A percentile compares a stretch with the other conserved stretches of the same genome.
Conservation (phyloP, 2,888 invertebrate genomes). For the Eristalinus aeneus region DNA sequence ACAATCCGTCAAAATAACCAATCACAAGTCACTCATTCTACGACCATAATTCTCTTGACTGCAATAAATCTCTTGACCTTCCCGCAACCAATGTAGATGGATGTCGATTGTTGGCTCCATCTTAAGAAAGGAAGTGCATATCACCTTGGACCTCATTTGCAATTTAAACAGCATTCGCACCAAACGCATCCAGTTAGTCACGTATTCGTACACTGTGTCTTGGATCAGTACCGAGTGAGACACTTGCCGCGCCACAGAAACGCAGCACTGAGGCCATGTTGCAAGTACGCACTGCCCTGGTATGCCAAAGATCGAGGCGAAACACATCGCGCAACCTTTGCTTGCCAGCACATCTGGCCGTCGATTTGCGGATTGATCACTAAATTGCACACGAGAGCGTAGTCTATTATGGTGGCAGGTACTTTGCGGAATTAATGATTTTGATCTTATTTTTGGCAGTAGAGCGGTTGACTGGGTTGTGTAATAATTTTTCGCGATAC, state of each 20-base stretch:
- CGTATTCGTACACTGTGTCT: neutral
- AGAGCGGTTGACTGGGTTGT: slow-evolving; percentile 4
- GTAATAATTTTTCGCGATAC: neutral
- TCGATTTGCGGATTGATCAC: neutral
- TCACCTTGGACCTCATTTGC: slow-evolving; percentile 59
- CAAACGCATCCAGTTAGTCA: neutral
- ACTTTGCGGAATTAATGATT: slow-evolving; percentile 54
- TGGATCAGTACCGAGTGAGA: neutral
- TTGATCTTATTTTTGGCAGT: slow-evolving; percentile 63
- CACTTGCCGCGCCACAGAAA: neutral
- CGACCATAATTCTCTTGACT: slow-evolving; percentile 24
- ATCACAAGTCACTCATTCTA: neutral
- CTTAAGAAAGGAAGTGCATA: slow-evolving; percentile 43
- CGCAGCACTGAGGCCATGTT: neutral
- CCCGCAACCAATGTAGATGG: neutral
- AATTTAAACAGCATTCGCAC: slow-evolving; percentile 17
- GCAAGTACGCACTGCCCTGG: neutral
- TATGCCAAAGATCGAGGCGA: neutral
- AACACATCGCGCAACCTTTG: neutral
- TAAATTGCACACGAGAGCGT: neutral
- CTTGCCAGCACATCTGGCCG: too few species aligned
- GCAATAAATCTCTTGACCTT: slow-evolving; percentile 45
- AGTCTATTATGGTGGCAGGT: neutral
- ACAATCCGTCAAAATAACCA: neutral
- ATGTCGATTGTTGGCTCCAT: neutral